Base-by-base conservation (phyloP, 1,140 invertebrate genomes). In the Heterodera schachtii region DNA sequence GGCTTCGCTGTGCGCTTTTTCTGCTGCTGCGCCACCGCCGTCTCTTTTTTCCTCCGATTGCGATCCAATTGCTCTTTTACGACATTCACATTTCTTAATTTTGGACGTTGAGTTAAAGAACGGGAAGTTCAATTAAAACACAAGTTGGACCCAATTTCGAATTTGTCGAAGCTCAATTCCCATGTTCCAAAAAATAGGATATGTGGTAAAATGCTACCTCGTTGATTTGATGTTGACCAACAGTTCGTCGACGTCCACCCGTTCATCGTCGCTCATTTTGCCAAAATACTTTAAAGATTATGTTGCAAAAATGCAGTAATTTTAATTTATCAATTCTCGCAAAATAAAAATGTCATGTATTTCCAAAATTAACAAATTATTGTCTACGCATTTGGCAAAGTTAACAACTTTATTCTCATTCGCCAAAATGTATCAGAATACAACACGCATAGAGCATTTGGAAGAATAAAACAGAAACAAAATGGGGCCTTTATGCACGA, bases 11-110 rank as follows among this genome's bases (percentile, higher is more conserved):
- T 7, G 19, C 46, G 41, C 44, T 73, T 67, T 74, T 69, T 81
- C 43, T 82, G 66, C 46, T 78, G n/a, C 43, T 11, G 3, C 19
- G 43, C 21, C 21, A 57, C 11, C 11, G 57, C 47, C 57, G 3
- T n/a, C 21, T 21, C n/a, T n/a, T n/a, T 47, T 64, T 16, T 19
- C 43, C n/a, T 83, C 44, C 73, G 21, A 9, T 83, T 44, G n/a
- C n/a, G 44, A 43, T 76, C 80, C 21, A 83, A 49, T 70, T 79
- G 84, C 66, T 75, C 57, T 49, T 83, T 83, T 19, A 83, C 46
- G n/a, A 78, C 82, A 60, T 83, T 78, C 57, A 83, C 81, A 83
- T 83, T 83, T 70, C 82, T 83, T 16, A 79, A 83, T 13, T 47
- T 49, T 75, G 49, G 41, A 75, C 21, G 11, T 11, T 13, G 3